A percentile compares a stretch with the other conserved stretches of the same genome.
phyloP scores from a whole-genome alignment of 2,797 vertebrate genomes.

The Pelobates cultripes region DNA sequence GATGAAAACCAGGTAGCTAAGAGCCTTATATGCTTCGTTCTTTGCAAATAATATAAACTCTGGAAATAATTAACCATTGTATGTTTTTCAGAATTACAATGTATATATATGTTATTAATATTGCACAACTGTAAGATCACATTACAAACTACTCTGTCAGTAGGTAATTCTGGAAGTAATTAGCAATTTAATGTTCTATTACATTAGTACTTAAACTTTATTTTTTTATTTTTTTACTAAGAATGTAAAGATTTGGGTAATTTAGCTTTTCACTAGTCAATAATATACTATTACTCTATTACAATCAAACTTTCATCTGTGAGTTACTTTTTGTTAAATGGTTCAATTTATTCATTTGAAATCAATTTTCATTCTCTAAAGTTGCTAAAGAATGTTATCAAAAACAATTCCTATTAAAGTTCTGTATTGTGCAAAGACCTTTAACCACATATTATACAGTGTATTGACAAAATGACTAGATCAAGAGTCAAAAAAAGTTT shows the following conservation, averaged over 20 bases:
- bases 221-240: conserved; percentile 1
- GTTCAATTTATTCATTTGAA: not conserved
- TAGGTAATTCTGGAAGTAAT: conserved; percentile 39
- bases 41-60: conserved; percentile 1
- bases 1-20: not conserved
- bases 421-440: too few relatives aligned
- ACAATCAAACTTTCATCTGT: conserved; percentile 10
- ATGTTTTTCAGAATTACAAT: conserved; percentile 34
- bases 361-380: too few relatives aligned
- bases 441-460: too few relatives aligned
- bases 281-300: conserved; percentile 4
- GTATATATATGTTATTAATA: conserved; percentile 41
- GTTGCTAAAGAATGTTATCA: too few relatives aligned
- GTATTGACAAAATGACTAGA: too few relatives aligned
- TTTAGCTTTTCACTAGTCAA: conserved; percentile 26
- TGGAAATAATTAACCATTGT: conserved; percentile 34
- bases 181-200: conserved; percentile 28
- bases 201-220: conserved; percentile 19
- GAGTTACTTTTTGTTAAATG: not conserved
- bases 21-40: not conserved
- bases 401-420: too few relatives aligned
- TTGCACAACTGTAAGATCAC: conserved; percentile 53
- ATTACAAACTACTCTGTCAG: conserved; percentile 34
- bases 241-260: not conserved
- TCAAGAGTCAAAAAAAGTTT: too few relatives aligned